Conservation (phyloP, 2,113 vertebrate genomes). For the Parus major region DNA sequence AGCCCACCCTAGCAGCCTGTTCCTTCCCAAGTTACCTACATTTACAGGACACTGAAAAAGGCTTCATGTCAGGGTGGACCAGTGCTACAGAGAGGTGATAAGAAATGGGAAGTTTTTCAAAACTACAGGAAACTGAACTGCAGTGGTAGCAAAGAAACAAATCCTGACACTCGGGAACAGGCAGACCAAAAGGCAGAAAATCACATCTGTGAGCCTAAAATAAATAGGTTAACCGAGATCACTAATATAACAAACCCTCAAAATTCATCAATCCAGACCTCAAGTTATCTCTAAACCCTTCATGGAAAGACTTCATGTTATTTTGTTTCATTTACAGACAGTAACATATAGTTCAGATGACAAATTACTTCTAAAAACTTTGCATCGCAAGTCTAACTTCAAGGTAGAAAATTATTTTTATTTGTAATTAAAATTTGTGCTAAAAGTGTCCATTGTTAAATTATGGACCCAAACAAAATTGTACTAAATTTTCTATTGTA, state of each 20-base stretch:
- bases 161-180: accelerated
- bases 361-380: not conserved
- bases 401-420: constrained; percentile 12
- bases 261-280: not conserved
- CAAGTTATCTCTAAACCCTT: not conserved
- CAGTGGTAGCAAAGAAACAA: not conserved
- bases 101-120: not conserved
- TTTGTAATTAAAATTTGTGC: not conserved
- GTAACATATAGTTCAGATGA: not conserved
- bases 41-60: not conserved
- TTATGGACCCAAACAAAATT: not conserved
- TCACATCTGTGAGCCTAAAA: accelerated
- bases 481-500: constrained; percentile 11
- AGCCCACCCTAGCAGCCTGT: not conserved
- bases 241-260: not conserved
- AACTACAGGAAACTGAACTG: not conserved
- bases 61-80: accelerated
- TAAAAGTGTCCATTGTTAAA: not conserved
- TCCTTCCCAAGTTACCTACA: not conserved
- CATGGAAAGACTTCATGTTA: not conserved
- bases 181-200: not conserved
- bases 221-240: not conserved
- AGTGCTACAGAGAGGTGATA: not conserved
- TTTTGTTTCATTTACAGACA: not conserved
- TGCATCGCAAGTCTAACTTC: not conserved